Evolutionary conservation across 2,888 invertebrate species (phyloP), one percentile per base, ranked within the genome.

Genomic region (Caradrina clavipalpis): DNA sequence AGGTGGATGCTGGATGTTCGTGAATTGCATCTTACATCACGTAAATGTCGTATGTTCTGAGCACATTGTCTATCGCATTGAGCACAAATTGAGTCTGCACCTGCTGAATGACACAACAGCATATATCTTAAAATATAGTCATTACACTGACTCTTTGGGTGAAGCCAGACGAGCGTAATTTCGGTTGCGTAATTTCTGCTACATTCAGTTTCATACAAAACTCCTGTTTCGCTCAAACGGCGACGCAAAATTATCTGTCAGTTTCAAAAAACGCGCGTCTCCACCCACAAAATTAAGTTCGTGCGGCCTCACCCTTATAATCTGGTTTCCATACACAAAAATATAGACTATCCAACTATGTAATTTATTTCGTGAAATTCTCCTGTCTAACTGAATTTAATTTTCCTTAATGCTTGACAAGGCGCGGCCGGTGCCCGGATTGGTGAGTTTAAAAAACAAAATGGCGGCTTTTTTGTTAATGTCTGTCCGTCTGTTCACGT

Each of bases 361-460:
- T 62, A 35, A 66, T 59, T 58, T 62, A 55, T 50, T 78, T 50
- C 53, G 54, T 73, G 22, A 59, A 65, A 35, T 74, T 63, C 58
- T 57, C 53, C 17, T 86, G 74, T 90, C 83, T 88, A 88, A 93
- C 88, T 88, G 82, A 89, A 80, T 85, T 90, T 90, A 81, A 87
- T 88, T 89, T 91, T 90, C 87, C 84, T 88, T 91, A 86, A 88
- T 87, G 93, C 93, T 91, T 88, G 85, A 84, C 88, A 95, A 96
- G 96, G 97, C 95, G 97, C 97, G 85, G 97, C 97, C 84, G 97
- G 97, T 84, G 97, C 97, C 75, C 92, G 97, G 88, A 97, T 97
- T 84, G 97, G 97, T 97, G 96, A 97, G 97, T 97, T 87, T 17
- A 64, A 84, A 63, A 75, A 62, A 73, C 71, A 89, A 88, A 86